Conservation (phyloP, 1,140 invertebrate genomes). For the Hyposmocoma kahamanoa region DNA sequence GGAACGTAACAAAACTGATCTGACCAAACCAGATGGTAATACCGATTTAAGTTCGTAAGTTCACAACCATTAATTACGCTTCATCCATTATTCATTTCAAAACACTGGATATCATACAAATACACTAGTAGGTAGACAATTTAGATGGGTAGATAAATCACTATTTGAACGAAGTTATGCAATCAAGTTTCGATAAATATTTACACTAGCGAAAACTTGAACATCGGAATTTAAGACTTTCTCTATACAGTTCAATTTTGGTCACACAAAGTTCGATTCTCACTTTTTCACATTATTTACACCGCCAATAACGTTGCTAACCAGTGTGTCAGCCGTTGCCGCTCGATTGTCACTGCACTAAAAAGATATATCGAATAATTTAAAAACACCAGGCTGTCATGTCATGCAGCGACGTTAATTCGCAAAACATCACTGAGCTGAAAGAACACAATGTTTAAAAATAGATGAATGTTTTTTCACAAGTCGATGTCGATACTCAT, state of each 20-base stretch:
- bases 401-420: conserved; percentile 7
- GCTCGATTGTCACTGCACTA: neutral
- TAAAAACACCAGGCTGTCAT: conserved; percentile 7
- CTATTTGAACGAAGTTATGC: conserved; percentile 20
- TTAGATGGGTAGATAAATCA: conserved; percentile 23
- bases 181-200: conserved; percentile 26
- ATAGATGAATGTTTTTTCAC: conserved; percentile 48
- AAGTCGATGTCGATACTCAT: conserved; percentile 47
- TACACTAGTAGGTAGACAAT: too few species aligned
- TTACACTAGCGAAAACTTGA: conserved; percentile 25
- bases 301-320: too few species aligned
- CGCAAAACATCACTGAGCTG: conserved; percentile 24
- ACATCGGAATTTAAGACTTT: conserved; percentile 33
- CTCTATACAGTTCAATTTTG: conserved; percentile 25
- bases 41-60: too few species aligned
- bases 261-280: conserved; percentile 13
- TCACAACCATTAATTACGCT: too few species aligned
- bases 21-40: too few species aligned
- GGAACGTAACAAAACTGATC: too few species aligned
- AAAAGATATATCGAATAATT: neutral
- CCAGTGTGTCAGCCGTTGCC: too few species aligned
- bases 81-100: too few species aligned
- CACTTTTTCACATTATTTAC: conserved; percentile 3
- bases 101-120: too few species aligned
- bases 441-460: conserved; percentile 40